Percentiles rank a stretch among this genome's conserved stretches.
Conservation (phyloP, 2,888 invertebrate species). For the Ceraclea dissimilis region DNA sequence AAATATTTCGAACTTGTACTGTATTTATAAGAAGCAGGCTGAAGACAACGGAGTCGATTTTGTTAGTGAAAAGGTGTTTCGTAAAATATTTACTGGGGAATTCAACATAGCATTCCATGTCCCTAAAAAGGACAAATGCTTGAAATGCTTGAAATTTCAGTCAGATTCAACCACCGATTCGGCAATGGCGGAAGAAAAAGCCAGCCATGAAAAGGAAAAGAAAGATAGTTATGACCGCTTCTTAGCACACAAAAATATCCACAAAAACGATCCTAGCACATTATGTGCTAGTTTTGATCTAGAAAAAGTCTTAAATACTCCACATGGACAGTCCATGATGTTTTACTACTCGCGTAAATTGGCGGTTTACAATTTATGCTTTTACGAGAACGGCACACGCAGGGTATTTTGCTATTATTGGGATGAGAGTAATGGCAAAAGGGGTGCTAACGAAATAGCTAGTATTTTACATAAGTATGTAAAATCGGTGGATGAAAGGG, state of each 20-base stretch:
- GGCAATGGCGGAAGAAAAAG: not conserved
- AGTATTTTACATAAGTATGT: not conserved
- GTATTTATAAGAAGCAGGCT: not conserved
- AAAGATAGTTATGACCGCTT: not conserved
- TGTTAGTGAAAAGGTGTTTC: not conserved
- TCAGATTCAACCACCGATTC: no score
- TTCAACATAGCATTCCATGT: not conserved
- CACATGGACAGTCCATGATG: not conserved
- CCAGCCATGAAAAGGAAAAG: not conserved
- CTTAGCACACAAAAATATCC: not conserved
- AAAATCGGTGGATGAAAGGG: not conserved
- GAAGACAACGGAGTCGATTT: not conserved
- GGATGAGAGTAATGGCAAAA: not conserved
- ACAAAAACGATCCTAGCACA: not conserved
- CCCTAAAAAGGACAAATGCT: constrained; percentile 1
- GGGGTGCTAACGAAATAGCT: not conserved
- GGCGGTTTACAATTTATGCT: not conserved
- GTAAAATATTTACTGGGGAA: not conserved
- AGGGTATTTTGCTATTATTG: not conserved
- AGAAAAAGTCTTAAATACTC: not conserved
- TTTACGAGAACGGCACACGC: not conserved
- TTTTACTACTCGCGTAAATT: not conserved
- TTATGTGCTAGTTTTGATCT: constrained; percentile 3
- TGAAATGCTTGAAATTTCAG: not conserved
- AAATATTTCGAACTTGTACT: not conserved